phyloP scores from a whole-genome alignment of 2,888 invertebrate species.

The Brachyptera risi region DNA sequence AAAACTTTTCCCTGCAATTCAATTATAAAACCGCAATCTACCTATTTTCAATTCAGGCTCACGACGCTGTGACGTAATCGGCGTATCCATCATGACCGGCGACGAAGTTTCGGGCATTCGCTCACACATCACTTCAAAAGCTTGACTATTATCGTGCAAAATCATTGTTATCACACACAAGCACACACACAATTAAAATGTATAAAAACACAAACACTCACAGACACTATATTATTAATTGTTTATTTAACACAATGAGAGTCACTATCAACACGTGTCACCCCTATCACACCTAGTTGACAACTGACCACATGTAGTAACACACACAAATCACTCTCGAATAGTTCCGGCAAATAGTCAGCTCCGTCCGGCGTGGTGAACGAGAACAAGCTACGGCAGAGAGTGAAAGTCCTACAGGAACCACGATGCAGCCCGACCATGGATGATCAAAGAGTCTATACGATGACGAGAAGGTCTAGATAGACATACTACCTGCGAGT shows the following conservation, averaged over 20 bases:
- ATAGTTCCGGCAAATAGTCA: background rate
- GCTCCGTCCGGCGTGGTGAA: conserved; percentile 40
- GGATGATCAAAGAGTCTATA: conserved; percentile 53
- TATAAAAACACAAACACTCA: background rate
- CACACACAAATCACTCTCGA: conserved; percentile 5
- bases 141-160: conserved; percentile 23
- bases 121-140: conserved; percentile 21
- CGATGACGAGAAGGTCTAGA: conserved; percentile 51
- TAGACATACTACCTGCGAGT: conserved; percentile 34
- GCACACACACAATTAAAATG: background rate
- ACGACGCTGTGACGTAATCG: conserved; percentile 43
- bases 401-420: conserved; percentile 34
- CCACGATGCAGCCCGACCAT: conserved; percentile 39
- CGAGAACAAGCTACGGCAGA: conserved; percentile 41
- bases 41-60: conserved; percentile 73
- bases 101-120: conserved; percentile 15
- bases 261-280: conserved; percentile 12
- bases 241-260: background rate
- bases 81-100: conserved; percentile 33
- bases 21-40: no score
- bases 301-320: conserved; percentile 11
- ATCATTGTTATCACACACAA: conserved; percentile 24
- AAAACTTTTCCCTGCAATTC: no score
- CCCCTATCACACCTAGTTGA: conserved; percentile 1
- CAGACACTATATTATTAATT: background rate